Percentiles rank a stretch among this genome's conserved stretches.
phyloP scores from a whole-genome alignment of 1,140 invertebrate genomes.

The Antheraea pernyi region DNA sequence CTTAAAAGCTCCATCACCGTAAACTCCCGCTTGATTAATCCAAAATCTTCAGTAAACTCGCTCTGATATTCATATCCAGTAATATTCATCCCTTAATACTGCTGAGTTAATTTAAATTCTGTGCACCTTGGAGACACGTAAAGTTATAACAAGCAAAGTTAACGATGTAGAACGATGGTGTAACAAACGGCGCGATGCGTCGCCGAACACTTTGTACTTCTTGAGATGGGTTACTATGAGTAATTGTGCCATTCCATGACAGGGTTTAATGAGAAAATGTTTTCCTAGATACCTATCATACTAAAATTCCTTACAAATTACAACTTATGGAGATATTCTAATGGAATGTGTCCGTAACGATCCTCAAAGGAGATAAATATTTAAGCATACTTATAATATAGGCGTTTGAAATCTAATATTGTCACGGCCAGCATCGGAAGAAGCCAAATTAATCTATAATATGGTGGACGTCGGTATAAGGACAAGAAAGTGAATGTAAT shows the following conservation, averaged over 20 bases:
- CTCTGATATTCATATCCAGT: conserved; percentile 31
- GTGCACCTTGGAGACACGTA: conserved; percentile 40
- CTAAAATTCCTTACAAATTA: neutral
- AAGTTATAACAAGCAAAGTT: conserved; percentile 62
- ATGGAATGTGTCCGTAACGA: no score
- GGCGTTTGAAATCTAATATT: no score
- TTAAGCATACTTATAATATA: no score
- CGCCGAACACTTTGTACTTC: conserved; percentile 26
- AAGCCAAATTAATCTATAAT: no score
- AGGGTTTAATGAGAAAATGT: neutral
- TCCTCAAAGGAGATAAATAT: no score
- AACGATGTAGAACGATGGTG: conserved; percentile 42
- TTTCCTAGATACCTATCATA: neutral
- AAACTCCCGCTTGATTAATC: conserved; percentile 1
- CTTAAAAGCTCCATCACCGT: neutral
- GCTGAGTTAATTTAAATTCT: conserved; percentile 47
- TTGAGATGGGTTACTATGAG: conserved; percentile 14
- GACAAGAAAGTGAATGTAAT: no score
- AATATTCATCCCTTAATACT: conserved; percentile 34
- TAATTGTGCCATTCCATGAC: neutral
- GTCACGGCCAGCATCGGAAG: no score
- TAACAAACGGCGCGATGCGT: conserved; percentile 42
- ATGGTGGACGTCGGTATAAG: no score
- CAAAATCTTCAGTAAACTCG: neutral
- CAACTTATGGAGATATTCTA: no score